Conservation (phyloP, 2,888 invertebrate genomes). For the Aphodius granarius region DNA sequence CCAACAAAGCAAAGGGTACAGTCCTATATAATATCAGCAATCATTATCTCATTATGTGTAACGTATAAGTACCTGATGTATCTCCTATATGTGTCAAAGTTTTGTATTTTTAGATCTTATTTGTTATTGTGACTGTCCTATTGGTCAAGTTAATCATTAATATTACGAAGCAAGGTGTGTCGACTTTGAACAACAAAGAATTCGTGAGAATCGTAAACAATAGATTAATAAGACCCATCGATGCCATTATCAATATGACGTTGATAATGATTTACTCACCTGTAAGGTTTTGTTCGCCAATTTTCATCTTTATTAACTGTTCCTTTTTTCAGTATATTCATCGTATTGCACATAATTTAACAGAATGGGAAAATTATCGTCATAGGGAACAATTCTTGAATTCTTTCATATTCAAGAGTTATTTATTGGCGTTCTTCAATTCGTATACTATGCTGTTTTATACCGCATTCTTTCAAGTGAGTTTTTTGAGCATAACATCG, state of each 20-base stretch:
- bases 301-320: not conserved
- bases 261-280: not conserved
- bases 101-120: slow-evolving; percentile 7
- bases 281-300: not conserved
- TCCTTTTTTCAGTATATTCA: not conserved
- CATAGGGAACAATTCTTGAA: not conserved
- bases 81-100: not conserved
- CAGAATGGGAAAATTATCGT: not conserved
- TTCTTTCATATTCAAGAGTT: slow-evolving; percentile 2
- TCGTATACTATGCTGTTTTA: not conserved
- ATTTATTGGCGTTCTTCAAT: not conserved
- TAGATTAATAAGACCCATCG: not conserved
- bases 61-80: not conserved
- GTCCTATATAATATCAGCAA: slow-evolving; percentile 2
- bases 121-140: slow-evolving; percentile 1
- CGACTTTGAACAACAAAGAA: not conserved
- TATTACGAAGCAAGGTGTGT: not conserved
- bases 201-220: not conserved
- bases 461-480: not conserved
- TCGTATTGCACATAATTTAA: not conserved
- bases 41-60: slow-evolving; percentile 16
- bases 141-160: not conserved
- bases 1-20: slow-evolving; percentile 5
- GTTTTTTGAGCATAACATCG: too few species aligned
- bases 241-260: not conserved